Evolutionary conservation across 2,888 invertebrate genomes (phyloP).

Genomic region (Helleia helle): DNA sequence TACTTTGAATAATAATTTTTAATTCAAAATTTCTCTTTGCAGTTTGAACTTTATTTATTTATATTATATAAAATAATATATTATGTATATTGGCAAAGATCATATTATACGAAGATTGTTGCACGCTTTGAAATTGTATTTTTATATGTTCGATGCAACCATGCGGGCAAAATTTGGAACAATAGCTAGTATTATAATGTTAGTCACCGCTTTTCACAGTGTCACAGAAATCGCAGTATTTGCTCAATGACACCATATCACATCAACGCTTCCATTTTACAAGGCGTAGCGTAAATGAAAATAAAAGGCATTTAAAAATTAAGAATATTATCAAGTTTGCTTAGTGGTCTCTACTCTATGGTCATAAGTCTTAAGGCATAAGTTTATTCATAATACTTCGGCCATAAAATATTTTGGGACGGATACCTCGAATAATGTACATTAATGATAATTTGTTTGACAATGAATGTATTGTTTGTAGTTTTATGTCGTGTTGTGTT

Average conservation of each 20-base stretch:
- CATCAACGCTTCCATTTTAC: conserved; percentile 40
- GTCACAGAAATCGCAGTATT: conserved; percentile 20
- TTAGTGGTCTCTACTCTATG: background rate
- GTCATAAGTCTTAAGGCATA: background rate
- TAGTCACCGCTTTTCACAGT: background rate
- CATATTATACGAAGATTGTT: too few species aligned
- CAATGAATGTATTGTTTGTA: conserved; percentile 6
- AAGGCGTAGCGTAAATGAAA: conserved; percentile 27
- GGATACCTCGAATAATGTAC: background rate
- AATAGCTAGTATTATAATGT: background rate
- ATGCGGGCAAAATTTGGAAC: too few species aligned
- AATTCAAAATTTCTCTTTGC: too few species aligned
- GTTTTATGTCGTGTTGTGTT: background rate
- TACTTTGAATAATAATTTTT: too few species aligned
- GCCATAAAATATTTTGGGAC: background rate
- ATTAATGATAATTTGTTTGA: conserved; percentile 2
- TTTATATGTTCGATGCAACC: too few species aligned
- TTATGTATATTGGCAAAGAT: too few species aligned
- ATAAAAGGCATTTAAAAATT: conserved; percentile 18
- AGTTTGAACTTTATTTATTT: too few species aligned
- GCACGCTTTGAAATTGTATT: too few species aligned
- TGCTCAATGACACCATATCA: conserved; percentile 53
- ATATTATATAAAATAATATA: too few species aligned
- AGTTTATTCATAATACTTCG: background rate
- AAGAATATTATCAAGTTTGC: background rate